Base-by-base conservation (phyloP, 2,888 invertebrate genomes). In the Nemoura dubitans region DNA sequence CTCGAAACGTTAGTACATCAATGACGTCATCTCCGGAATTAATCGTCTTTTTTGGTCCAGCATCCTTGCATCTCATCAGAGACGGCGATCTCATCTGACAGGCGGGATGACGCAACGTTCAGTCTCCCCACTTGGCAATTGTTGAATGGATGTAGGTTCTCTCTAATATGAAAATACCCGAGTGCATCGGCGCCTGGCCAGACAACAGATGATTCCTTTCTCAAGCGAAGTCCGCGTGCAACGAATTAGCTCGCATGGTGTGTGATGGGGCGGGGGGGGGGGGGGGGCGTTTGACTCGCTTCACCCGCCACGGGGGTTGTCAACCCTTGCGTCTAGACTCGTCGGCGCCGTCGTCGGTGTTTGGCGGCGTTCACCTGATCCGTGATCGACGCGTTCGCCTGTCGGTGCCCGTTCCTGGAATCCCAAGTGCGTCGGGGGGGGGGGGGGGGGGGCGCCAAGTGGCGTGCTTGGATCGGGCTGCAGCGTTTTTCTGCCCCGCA, bases 31-130 rank as follows among this genome's bases (percentile, higher is more conserved):
- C 59, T 59, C 21, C 59, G 21, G 59, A 59, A 59, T 21, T 21
- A 14, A 21, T 59, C 10, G 21, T 59, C 59, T 59, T 59, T 59
- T 59, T 59, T 59, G 59, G 59, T 59, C 59, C 59, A 59, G 59
- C 59, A 59, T 59, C 59, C 59, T 59, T 21, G 21, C 59, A 59
- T 59, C 59, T 59, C 59, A 59, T 59, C 59, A 21, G 6, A 10
- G 59, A 59, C n/a, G n/a, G n/a, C n/a, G 59, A 59, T 59, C 59
- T 59, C 59, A 59, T 59, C 59, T 59, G 59, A 59, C 59, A 59
- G 59, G 59, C 59, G 14, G 59, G 59, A 59, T 59, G 59, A 59
- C 59, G 59, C 59, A 59, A 59, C 14, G 21, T n/a, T n/a, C n/a
- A n/a, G 59, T 59, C 14, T 59, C 59, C 3, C 10, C 59, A 59